These are phyloP conservation scores for Artibeus lituratus DNA, from an alignment of 2,797 vertebrate genomes.

Conservation along the genomic window DNA sequence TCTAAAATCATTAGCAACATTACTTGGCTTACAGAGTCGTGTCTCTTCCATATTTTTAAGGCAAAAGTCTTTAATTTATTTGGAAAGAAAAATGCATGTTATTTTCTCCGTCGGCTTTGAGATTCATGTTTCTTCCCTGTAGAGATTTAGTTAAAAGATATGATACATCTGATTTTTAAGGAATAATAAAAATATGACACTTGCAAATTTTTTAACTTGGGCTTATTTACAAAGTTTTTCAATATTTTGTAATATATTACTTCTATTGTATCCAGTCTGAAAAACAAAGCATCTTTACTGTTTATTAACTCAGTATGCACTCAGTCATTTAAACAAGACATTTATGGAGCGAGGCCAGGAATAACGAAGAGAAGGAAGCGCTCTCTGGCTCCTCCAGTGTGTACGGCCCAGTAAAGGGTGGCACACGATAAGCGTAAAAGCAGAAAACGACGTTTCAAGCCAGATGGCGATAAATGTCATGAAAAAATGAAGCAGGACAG, in stretches of 20 bases:
- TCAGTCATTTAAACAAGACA: not conserved
- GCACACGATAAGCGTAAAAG: not conserved
- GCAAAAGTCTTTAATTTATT: constrained; percentile 23
- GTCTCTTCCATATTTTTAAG: not conserved
- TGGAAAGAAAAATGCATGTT: not conserved
- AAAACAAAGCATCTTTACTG: not conserved
- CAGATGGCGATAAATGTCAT: not conserved
- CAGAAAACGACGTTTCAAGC: not conserved
- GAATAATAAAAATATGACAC: not conserved
- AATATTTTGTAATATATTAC: not conserved
- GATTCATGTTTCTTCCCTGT: not conserved
- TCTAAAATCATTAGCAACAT: constrained; percentile 46
- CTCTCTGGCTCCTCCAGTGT: not conserved
- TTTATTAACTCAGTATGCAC: not conserved
- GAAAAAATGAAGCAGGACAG: not conserved
- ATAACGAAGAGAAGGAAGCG: not conserved
- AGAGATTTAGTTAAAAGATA: not conserved
- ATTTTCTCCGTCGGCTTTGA: not conserved
- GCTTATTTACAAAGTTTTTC: constrained; percentile 13
- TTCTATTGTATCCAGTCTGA: not conserved
- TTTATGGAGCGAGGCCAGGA: not conserved
- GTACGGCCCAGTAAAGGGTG: not conserved
- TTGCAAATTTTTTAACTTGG: not conserved
- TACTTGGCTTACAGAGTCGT: constrained; percentile 42
- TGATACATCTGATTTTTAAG: not conserved